Base-by-base conservation (phyloP, 2,797 vertebrate genomes). In the Esox masquinongy region DNA sequence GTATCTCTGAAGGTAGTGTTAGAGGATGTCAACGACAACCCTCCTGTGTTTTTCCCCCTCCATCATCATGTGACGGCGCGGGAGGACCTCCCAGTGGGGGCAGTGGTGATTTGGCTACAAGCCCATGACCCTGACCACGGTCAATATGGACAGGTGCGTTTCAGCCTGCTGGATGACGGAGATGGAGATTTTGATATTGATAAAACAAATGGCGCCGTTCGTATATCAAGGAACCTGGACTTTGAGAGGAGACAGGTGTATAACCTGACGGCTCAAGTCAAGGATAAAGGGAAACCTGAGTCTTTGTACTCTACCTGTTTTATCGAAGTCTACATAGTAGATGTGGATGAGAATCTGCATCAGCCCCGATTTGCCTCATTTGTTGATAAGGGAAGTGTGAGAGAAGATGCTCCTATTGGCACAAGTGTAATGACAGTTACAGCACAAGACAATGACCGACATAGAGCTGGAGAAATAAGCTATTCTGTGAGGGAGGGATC, bases 311-410 rank as follows among this genome's bases (percentile, higher is more conserved):
- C 95, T 4, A 92, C 89, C 0, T 96, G 95, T 86, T 93, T 90
- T 0, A 84, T 96, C 79, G 92, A 94, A 82, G 91, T 96, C 68
- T 95, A 96, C 83, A 80, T 96, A 0, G 76, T 96, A 59, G 95
- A 96, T 56, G 94, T 96, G 76, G 95, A 96, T 79, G 95, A 96
- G 89, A 96, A 96, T 87, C 82, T 95, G 74, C 85, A 94, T 50
- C 22, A 90, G 0, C 95, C 95, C 0, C 83, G 70, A 71, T 96
- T 96, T 83, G 83, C 94, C 71, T 36, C 89, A 73, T 96, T 96
- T 77, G 93, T 92, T 84, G 93, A 94, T 67, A 94, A 92, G 88
- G 94, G 91, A 15, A 79, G 88, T 15, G 86, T 96, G 88, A 94
- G 91, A 68, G 95, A 96, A 88, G 94, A 96, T 61, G 91, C 89